Conservation (phyloP, 2,113 vertebrate species). For the Albula glossodonta region DNA sequence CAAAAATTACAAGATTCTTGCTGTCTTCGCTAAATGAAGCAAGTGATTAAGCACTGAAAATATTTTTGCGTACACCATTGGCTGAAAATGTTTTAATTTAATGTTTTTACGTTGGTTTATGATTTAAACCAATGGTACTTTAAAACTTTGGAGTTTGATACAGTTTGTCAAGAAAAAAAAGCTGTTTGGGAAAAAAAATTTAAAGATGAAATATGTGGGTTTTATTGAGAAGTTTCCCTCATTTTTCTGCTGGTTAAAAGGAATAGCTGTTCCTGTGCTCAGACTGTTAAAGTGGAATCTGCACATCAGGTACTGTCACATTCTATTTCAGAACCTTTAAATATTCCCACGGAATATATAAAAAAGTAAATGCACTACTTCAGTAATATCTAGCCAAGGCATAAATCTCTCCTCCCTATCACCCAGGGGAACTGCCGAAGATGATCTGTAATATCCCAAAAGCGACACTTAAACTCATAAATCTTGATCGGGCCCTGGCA, state of each 20-base stretch:
- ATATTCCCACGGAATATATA: constrained; percentile 53
- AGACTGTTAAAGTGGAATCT: neutral
- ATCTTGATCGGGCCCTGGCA: constrained; percentile 35
- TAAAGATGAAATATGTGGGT: neutral
- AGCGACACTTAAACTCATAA: constrained; percentile 65
- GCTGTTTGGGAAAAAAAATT: no score
- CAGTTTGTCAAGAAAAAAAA: no score
- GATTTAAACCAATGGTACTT: no score
- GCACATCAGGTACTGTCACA: constrained; percentile 57
- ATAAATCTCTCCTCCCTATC: constrained; percentile 71
- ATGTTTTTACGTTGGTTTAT: no score
- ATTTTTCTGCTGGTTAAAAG: neutral
- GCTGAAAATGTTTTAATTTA: no score
- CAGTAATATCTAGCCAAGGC: constrained; percentile 37
- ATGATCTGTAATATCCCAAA: constrained; percentile 72
- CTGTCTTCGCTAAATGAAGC: no score
- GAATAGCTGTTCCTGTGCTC: neutral
- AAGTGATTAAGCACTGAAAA: no score
- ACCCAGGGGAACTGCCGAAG: constrained; percentile 60
- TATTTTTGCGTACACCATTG: no score
- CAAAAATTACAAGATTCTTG: no score
- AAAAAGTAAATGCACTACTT: constrained; percentile 61
- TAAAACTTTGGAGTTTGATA: no score
- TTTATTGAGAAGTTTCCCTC: neutral
- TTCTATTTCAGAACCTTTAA: constrained; percentile 66